These are phyloP conservation scores for Amblyopsis rosae DNA, from an alignment of 2,113 vertebrate genomes.

Conservation along the genomic window DNA sequence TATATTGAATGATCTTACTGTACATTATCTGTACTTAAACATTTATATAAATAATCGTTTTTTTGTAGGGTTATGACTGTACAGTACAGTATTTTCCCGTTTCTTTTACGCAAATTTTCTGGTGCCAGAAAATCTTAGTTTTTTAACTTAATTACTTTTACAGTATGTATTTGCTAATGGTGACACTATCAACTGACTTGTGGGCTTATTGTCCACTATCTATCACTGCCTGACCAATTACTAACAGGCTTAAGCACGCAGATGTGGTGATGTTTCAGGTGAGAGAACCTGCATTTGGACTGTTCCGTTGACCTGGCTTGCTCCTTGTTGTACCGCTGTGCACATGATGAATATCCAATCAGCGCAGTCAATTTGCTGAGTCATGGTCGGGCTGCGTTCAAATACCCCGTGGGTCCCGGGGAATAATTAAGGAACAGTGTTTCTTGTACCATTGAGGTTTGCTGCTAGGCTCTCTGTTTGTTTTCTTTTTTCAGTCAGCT, in stretches of 20 bases:
- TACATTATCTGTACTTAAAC: too few species aligned
- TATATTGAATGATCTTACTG: too few species aligned
- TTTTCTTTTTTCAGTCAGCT: slow-evolving; percentile 49
- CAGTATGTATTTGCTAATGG: too few species aligned
- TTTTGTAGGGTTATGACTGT: too few species aligned
- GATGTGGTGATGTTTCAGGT: slow-evolving; percentile 27
- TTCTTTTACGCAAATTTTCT: too few species aligned
- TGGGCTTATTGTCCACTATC: not conserved
- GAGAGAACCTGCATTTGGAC: slow-evolving; percentile 41
- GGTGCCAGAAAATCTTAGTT: too few species aligned
- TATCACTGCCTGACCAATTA: not conserved
- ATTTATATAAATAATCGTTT: too few species aligned
- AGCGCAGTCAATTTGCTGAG: slow-evolving; percentile 77
- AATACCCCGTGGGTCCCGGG: slow-evolving; percentile 60
- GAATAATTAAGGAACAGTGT: slow-evolving; percentile 68
- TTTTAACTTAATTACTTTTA: too few species aligned
- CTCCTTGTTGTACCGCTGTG: slow-evolving; percentile 47
- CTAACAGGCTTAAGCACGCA: too few species aligned
- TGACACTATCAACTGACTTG: too few species aligned
- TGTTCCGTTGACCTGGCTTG: slow-evolving; percentile 36
- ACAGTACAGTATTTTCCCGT: too few species aligned
- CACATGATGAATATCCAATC: slow-evolving; percentile 75
- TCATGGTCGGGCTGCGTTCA: slow-evolving; percentile 73
- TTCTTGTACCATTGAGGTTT: slow-evolving; percentile 47
- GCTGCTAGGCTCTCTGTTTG: slow-evolving; percentile 59